A percentile compares a stretch with the other conserved stretches of the same genome.
Evolutionary conservation across 2,797 vertebrate species (phyloP).

Genomic region (Melopsittacus undulatus): DNA sequence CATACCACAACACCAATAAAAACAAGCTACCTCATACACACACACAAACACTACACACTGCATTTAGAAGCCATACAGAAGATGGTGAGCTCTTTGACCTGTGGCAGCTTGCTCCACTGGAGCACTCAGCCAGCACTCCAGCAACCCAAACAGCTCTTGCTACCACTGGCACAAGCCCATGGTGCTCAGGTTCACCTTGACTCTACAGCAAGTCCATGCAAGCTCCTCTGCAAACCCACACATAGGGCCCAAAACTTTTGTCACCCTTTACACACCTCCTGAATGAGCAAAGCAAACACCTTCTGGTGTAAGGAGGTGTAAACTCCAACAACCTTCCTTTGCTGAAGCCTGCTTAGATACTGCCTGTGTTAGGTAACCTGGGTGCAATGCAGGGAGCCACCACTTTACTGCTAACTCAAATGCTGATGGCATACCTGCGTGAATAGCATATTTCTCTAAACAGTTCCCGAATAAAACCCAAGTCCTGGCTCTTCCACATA

Average conservation of each 20-base stretch:
- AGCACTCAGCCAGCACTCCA: not conserved
- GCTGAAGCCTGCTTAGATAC: not conserved
- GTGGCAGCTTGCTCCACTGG: not conserved
- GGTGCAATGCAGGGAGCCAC: not conserved
- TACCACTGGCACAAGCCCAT: fast-evolving
- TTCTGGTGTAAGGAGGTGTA: not conserved
- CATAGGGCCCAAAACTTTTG: not conserved
- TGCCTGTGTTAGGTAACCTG: not conserved
- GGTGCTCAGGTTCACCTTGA: not conserved
- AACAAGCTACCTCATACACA: not conserved
- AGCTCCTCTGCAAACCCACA: not conserved
- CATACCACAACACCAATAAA: not conserved
- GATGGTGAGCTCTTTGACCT: not conserved
- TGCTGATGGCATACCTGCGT: not conserved
- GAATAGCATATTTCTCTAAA: not conserved
- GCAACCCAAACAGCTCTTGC: not conserved
- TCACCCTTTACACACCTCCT: not conserved
- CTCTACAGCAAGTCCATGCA: not conserved
- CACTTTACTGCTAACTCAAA: fast-evolving
- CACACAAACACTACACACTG: too few species aligned
- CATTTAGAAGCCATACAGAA: not conserved
- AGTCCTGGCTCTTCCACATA: not conserved
- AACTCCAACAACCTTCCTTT: not conserved
- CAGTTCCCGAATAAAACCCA: not conserved
- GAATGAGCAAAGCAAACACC: not conserved